Base-by-base conservation (phyloP, 2,797 vertebrate species). In the Mormyrops boulengeri region DNA sequence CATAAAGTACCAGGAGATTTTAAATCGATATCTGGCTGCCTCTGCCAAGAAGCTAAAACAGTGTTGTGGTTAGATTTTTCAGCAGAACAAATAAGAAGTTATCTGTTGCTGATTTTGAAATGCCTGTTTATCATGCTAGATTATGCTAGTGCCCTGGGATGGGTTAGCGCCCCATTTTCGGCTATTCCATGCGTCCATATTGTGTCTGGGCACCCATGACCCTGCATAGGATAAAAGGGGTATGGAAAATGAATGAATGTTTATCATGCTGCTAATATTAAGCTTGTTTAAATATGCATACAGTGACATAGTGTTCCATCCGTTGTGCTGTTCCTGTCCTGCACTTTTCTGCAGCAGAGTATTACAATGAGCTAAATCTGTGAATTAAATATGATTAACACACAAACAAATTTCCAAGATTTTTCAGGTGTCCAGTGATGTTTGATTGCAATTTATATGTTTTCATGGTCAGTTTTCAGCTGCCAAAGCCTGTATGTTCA, bases 231-330 rank as follows among this genome's bases (percentile, higher is more conserved):
- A 44, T 44, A 44, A 44, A 4, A 4, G 41, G 41, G 2, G 41
- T 30, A 44, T 44, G 4, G 2, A 44, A 44, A 44, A 44, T 44
- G 41, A 44, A 44, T 44, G 41, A 44, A 44, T 44, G 41, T 44
- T 44, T 44, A 44, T 44, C 41, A 44, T 53, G 44, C 82, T 88
- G 88, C 80, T 89, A 92, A 91, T 89, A 92, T 89, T 91, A 91
- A 90, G 91, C 47, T 66, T 91, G 90, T 92, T 91, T 92, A 93
- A 93, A 91, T 90, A 92, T 90, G 92, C 90, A 89, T 91, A 90
- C 50, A 38, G 11, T 80, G 30, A 80, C 11, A 89, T 91, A 90
- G 89, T 55, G 88, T 90, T 92, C 92, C 91, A 92, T 91, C 92
- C 93, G 91, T 90, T 89, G 90, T 34, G 89, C 91, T 91, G 90